A percentile compares a stretch with the other conserved stretches of the same genome.
phyloP scores from a whole-genome alignment of 2,797 vertebrate genomes.

The Poeciliopsis presidionis region DNA sequence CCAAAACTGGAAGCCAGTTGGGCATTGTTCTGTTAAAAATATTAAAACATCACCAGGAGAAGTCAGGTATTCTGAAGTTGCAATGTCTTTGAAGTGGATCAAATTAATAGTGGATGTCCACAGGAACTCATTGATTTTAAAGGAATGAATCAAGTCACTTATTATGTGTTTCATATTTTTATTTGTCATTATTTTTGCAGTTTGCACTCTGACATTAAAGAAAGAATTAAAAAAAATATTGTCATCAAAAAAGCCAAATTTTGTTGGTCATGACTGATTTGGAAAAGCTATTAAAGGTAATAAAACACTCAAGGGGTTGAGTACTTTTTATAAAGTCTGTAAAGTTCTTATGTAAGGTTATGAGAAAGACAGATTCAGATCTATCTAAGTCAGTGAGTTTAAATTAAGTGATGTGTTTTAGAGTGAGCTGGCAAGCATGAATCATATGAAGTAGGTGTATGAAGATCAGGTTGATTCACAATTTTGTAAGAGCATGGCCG shows the following conservation, averaged over 20 bases:
- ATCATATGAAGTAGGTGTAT: neutral
- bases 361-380: neutral
- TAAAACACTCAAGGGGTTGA: neutral
- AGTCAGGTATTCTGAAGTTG: neutral
- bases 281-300: neutral
- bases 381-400: neutral
- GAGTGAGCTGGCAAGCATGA: neutral
- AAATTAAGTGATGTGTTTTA: neutral
- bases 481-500: neutral
- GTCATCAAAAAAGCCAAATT: neutral
- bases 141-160: no score
- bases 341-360: neutral
- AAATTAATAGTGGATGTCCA: neutral
- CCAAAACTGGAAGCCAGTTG: neutral
- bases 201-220: neutral
- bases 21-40: neutral
- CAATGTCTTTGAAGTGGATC: neutral
- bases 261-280: neutral
- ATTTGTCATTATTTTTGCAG: neutral
- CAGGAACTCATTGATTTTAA: no score
- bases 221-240: no score
- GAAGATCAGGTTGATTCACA: neutral
- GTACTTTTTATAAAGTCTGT: neutral
- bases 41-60: neutral
- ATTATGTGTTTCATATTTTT: no score